phyloP scores from a whole-genome alignment of 2,797 vertebrate species.

The Parotocinclus haroldoi region DNA sequence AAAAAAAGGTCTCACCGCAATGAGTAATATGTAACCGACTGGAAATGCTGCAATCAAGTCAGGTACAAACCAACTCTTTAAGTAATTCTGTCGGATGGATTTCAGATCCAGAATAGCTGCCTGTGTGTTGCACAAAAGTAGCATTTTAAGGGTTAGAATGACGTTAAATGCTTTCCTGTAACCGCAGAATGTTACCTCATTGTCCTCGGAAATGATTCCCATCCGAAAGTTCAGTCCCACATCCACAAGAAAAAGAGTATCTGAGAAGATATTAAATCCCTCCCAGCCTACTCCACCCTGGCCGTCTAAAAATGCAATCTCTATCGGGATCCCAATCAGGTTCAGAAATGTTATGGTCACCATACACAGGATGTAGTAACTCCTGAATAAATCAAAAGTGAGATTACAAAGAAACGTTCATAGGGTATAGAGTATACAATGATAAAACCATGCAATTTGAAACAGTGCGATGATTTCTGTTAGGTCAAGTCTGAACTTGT shows the following conservation, averaged over 20 bases:
- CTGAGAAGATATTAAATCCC: constrained; percentile 76
- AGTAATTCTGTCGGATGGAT: constrained; percentile 69
- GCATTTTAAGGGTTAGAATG: no score
- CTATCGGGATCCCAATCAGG: constrained; percentile 77
- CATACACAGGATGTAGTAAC: constrained; percentile 77
- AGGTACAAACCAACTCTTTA: constrained; percentile 75
- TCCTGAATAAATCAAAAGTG: constrained; percentile 64
- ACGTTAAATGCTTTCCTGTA: not conserved
- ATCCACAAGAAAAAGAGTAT: constrained; percentile 74
- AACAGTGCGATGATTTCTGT: no score
- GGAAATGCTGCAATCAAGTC: constrained; percentile 76
- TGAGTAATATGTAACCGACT: constrained; percentile 74
- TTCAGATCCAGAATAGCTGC: constrained; percentile 73
- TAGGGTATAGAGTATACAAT: no score
- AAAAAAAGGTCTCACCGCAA: constrained; percentile 63
- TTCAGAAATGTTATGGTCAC: constrained; percentile 75
- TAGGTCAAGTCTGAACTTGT: no score
- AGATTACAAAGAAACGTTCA: no score
- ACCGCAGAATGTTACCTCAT: constrained; percentile 60
- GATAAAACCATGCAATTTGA: no score
- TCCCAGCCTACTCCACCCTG: constrained; percentile 69
- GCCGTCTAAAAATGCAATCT: constrained; percentile 73
- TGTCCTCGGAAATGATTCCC: constrained; percentile 73
- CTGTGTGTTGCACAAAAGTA: constrained; percentile 49
- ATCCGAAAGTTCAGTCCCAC: constrained; percentile 76